These are phyloP conservation scores for Bathynomus jamesi DNA, from an alignment of 1,140 invertebrate species.

Conservation along the genomic window DNA sequence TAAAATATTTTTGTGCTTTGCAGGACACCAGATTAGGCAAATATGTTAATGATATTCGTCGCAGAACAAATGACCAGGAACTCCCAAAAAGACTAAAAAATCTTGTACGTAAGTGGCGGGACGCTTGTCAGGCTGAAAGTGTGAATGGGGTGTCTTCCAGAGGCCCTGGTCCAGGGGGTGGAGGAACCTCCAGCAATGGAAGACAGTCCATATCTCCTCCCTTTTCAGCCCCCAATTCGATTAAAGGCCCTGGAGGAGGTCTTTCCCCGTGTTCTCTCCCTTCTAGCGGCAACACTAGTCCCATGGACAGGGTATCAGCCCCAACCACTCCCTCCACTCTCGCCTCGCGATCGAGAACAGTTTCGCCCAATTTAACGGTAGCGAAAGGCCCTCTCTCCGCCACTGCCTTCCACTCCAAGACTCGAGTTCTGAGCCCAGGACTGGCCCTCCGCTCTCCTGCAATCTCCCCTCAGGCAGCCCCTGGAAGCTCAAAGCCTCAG, in stretches of 20 bases:
- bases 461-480: conserved; percentile 18
- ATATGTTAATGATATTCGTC: conserved; percentile 80
- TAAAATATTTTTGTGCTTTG: conserved; percentile 38
- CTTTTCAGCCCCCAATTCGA: neutral
- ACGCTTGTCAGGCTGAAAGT: conserved; percentile 56
- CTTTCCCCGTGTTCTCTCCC: conserved; percentile 33
- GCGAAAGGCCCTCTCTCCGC: conserved; percentile 24
- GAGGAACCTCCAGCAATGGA: conserved; percentile 16
- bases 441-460: conserved; percentile 8
- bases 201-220: neutral
- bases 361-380: conserved; percentile 23
- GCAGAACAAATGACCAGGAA: conserved; percentile 64
- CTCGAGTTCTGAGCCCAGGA: conserved; percentile 15
- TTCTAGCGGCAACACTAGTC: conserved; percentile 40
- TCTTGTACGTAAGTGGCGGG: conserved; percentile 80
- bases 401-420: conserved; percentile 24
- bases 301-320: conserved; percentile 32
- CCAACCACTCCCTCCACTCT: conserved; percentile 35
- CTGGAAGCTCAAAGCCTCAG: conserved; percentile 14
- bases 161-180: conserved; percentile 28
- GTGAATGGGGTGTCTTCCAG: conserved; percentile 38
- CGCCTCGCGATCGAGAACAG: conserved; percentile 20
- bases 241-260: neutral
- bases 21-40: conserved; percentile 82
- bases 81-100: conserved; percentile 81